Evolutionary conservation across 2,888 invertebrate species (phyloP).

Genomic region (Scaptomyza flava): DNA sequence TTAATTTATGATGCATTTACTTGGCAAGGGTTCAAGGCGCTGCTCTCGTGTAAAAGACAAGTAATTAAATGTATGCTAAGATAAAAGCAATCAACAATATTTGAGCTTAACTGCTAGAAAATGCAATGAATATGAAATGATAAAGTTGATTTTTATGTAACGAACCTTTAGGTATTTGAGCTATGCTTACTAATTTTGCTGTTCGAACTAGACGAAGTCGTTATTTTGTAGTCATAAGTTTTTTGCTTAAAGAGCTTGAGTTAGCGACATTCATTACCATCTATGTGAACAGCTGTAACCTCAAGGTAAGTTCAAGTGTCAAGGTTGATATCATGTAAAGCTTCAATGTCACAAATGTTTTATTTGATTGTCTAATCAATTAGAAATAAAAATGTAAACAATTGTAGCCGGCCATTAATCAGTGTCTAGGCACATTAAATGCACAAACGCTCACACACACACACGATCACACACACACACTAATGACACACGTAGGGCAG

Average conservation of each 20-base stretch:
- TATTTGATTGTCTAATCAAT: constrained; percentile 45
- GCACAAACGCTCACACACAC: constrained; percentile 12
- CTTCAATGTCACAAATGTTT: constrained; percentile 14
- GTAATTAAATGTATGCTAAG: neutral
- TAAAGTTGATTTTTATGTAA: neutral
- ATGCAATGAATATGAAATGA: neutral
- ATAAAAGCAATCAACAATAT: constrained; percentile 46
- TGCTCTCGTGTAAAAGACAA: neutral
- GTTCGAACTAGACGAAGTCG: neutral
- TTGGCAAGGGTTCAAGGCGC: constrained; percentile 25
- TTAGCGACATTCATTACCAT: neutral
- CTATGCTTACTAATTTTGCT: neutral
- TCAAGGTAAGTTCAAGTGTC: neutral
- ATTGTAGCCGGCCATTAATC: constrained; percentile 64
- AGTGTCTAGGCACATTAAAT: constrained; percentile 62
- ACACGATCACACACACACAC: neutral
- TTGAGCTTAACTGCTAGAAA: neutral
- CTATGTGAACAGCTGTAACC: no score
- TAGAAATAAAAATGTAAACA: constrained; percentile 44
- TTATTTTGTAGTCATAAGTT: neutral
- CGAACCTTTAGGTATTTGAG: neutral
- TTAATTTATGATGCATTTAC: constrained; percentile 29
- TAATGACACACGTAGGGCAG: constrained; percentile 31
- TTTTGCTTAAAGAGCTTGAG: neutral
- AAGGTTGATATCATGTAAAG: constrained; percentile 8